Base-by-base conservation (phyloP, 2,888 invertebrate genomes). In the Cremastinae sp. region DNA sequence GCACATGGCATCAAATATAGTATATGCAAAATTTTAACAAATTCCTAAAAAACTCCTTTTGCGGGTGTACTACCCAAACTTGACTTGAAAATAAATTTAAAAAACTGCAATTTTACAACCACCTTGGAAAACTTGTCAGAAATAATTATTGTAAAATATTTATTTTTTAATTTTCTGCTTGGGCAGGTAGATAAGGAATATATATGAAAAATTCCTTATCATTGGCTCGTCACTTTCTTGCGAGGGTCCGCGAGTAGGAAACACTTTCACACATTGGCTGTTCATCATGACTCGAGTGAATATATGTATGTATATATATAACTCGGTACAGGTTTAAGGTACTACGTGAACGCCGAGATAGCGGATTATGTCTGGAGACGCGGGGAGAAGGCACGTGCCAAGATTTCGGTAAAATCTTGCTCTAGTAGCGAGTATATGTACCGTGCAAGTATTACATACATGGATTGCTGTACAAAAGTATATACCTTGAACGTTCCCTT, bases 301-400 rank as follows among this genome's bases (percentile, higher is more conserved):
- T 10, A 51, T 47, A 47, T 18, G 8, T 22, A 34, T 34, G 16
- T 34, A 16, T 54, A 16, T 34, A 36, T 14, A 54, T 36, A 34
- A 3, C 28, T 28, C 5, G 28, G 28, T 54, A 54, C 7, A 54
- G 9, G 34, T 54, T 12, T 54, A 38, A 34, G 18, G 14, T 10
- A n/a, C n/a, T n/a, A 38, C 22, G 28, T 65, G 53, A 22, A 41
- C 53, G 18, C 22, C 16, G 22, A 43, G 47, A 45, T 36, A 38
- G 45, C 34, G 62, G 43, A 56, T 56, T 64, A 64, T 22, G 56
- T 43, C 28, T 41, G 9, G 22, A 64, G 47, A 38, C 62, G 53
- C 61, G 54, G 49, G 34, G 59, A 56, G 59, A 41, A 56, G 34
- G 74, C 68, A 74, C 74, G 74, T 74, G 74, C 74, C 58, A 58